A percentile compares a stretch with the other conserved stretches of the same genome.
Evolutionary conservation across 2,888 invertebrate species (phyloP).

Genomic region (Augochlorella aurata): DNA sequence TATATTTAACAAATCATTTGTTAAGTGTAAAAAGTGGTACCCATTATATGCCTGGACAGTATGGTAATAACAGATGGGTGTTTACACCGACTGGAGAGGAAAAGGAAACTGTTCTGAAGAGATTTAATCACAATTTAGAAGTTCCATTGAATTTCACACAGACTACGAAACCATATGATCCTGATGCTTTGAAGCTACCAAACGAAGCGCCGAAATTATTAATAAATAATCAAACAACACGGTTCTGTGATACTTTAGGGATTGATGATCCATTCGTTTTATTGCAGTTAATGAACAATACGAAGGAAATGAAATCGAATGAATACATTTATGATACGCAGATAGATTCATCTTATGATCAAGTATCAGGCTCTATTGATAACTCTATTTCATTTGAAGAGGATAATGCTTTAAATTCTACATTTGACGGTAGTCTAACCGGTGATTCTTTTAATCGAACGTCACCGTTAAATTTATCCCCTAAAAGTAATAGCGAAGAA

Average conservation of each 20-base stretch:
- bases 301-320: conserved; percentile 42
- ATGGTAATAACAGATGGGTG: conserved; percentile 86
- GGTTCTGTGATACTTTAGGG: conserved; percentile 87
- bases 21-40: conserved; percentile 87
- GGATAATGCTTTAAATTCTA: conserved; percentile 54
- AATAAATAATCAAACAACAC: conserved; percentile 87
- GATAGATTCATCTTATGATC: conserved; percentile 50
- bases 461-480: conserved; percentile 46
- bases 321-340: conserved; percentile 6
- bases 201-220: conserved; percentile 78
- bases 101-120: conserved; percentile 85
- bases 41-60: conserved; percentile 92
- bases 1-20: conserved; percentile 94
- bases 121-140: conserved; percentile 86
- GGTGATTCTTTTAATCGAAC: conserved; percentile 45
- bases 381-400: conserved; percentile 56
- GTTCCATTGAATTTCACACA: conserved; percentile 91
- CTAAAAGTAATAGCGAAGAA: conserved; percentile 49
- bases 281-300: conserved; percentile 77
- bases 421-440: conserved; percentile 50
- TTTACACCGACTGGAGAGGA: conserved; percentile 91
- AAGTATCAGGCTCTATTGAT: conserved; percentile 49
- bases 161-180: conserved; percentile 87
- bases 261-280: conserved; percentile 92
- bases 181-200: conserved; percentile 75